Evolutionary conservation across 2,797 vertebrate species (phyloP).

Genomic region (Hapalemur alaotrensis): DNA sequence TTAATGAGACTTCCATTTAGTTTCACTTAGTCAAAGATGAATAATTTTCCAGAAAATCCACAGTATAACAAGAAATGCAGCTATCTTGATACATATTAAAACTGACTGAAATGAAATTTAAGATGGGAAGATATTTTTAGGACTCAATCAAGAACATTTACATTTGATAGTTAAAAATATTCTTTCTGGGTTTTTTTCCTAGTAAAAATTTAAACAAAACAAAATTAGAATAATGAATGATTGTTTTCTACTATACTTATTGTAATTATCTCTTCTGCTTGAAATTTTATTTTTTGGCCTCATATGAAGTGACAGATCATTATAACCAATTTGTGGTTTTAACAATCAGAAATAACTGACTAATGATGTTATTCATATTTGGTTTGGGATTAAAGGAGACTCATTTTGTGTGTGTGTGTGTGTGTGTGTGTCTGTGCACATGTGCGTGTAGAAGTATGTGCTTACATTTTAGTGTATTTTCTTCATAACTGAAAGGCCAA

Average conservation of each 20-base stretch:
- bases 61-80: not conserved
- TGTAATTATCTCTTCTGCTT: constrained; percentile 47
- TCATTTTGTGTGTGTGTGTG: not conserved
- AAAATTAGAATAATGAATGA: constrained; percentile 58
- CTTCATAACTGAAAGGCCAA: not conserved
- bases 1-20: not conserved
- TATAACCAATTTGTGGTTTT: constrained; percentile 62
- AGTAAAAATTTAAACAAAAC: constrained; percentile 54
- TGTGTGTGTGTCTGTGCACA: not conserved
- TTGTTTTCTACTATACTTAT: constrained; percentile 52
- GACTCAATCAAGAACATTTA: constrained; percentile 42
- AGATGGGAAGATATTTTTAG: constrained; percentile 13
- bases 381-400: constrained; percentile 15
- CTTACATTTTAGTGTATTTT: not conserved
- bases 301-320: constrained; percentile 43
- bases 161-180: constrained; percentile 55
- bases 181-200: not conserved
- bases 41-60: constrained; percentile 2
- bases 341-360: constrained; percentile 54
- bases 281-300: constrained; percentile 61
- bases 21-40: not conserved
- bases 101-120: constrained; percentile 30
- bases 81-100: not conserved
- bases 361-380: constrained; percentile 50
- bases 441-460: too few species aligned